Percentiles rank a stretch among this genome's conserved stretches.
Evolutionary conservation across 2,113 vertebrate genomes (phyloP).

Genomic region (Ranitomeya imitator): DNA sequence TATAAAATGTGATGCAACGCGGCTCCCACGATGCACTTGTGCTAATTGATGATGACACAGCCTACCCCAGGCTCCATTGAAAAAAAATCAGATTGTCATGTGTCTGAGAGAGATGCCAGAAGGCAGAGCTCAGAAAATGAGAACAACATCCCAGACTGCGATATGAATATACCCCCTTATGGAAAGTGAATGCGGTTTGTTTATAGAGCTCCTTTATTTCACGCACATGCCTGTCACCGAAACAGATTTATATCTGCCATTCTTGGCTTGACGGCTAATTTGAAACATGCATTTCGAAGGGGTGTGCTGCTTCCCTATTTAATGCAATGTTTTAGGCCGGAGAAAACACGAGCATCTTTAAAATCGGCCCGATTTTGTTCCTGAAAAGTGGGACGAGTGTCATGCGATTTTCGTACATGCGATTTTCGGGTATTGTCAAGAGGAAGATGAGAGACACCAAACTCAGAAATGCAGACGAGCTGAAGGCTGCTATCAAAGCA

Average conservation of each 20-base stretch:
- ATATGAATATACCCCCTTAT: constrained; percentile 48
- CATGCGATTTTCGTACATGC: no score
- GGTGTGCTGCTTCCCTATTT: constrained; percentile 18
- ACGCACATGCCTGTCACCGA: constrained; percentile 10
- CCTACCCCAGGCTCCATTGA: constrained; percentile 39
- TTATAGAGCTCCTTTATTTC: constrained; percentile 27
- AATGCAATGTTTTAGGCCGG: constrained; percentile 19
- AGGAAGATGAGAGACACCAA: no score
- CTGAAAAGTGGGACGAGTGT: neutral
- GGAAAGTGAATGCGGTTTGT: neutral
- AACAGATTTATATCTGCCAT: constrained; percentile 39
- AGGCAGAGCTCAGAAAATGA: constrained; percentile 44
- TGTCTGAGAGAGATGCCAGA: constrained; percentile 50
- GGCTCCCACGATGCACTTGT: constrained; percentile 46
- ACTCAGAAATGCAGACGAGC: no score
- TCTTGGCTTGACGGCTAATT: constrained; percentile 23
- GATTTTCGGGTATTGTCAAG: no score
- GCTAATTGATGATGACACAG: constrained; percentile 52
- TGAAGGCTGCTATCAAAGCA: no score
- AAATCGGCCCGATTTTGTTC: neutral
- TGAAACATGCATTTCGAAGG: constrained; percentile 10
- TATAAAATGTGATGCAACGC: constrained; percentile 40
- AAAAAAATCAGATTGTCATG: constrained; percentile 54
- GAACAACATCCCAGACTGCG: constrained; percentile 30
- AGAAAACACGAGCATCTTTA: neutral